A percentile compares a stretch with the other conserved stretches of the same genome.
Conservation (phyloP, 2,797 vertebrate genomes). For the Rhinophrynus dorsalis region DNA sequence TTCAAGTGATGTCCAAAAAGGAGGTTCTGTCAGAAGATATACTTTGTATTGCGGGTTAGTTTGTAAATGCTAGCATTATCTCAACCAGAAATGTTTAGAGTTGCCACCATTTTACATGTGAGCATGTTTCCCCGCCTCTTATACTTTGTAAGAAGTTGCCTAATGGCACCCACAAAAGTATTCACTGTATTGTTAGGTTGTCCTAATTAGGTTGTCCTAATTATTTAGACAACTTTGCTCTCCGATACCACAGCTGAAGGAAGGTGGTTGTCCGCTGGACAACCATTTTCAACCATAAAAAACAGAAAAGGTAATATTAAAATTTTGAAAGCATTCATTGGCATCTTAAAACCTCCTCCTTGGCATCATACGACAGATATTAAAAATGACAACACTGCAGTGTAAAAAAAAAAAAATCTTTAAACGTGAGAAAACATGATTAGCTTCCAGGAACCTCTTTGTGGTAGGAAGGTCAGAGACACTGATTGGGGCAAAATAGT, state of each 20-base stretch:
- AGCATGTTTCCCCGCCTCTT: not conserved
- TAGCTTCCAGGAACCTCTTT: slow-evolving; percentile 35
- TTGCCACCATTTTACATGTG: not conserved
- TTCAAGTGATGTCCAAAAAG: slow-evolving; percentile 7
- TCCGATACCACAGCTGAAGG: slow-evolving; percentile 65
- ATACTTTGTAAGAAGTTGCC: not conserved
- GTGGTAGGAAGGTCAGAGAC: too few species aligned
- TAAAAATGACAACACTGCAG: slow-evolving; percentile 36
- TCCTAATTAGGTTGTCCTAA: slow-evolving; percentile 56
- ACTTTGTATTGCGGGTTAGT: not conserved
- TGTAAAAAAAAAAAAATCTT: slow-evolving; percentile 4
- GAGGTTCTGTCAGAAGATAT: not conserved
- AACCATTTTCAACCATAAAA: slow-evolving; percentile 61
- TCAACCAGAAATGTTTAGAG: not conserved
- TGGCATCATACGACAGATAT: slow-evolving; percentile 59
- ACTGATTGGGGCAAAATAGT: too few species aligned
- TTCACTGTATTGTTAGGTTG: slow-evolving; percentile 42
- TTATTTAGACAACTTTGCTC: slow-evolving; percentile 68
- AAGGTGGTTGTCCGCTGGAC: slow-evolving; percentile 57
- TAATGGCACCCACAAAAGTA: slow-evolving; percentile 11
- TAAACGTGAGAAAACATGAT: slow-evolving; percentile 45
- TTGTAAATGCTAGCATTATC: not conserved
- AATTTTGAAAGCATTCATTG: slow-evolving; percentile 45
- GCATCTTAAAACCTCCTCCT: slow-evolving; percentile 56
- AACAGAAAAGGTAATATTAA: slow-evolving; percentile 71